Evolutionary conservation across 2,888 invertebrate genomes (phyloP), one percentile per base, ranked within the genome.

Genomic region (Sinelater perroti): DNA sequence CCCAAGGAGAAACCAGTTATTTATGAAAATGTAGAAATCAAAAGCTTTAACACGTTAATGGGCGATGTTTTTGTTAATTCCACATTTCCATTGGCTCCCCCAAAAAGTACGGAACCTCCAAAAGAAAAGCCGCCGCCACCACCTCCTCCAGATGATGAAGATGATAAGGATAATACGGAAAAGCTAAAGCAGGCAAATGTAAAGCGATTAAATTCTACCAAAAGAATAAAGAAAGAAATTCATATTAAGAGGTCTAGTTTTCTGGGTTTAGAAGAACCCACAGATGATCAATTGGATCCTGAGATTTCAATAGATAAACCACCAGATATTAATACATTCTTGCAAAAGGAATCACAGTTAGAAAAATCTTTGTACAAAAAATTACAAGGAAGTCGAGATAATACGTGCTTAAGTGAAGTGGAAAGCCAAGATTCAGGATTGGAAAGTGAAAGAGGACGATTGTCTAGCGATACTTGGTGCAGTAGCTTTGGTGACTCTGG

Each of bases 211-310:
- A 91, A 90, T 70, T 92, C 92, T 8, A 91, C 93, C 1, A 90
- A 91, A 63, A 84, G 92, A 66, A 91, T 93, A 69, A 92, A 91
- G 70, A 91, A 93, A 72, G 93, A 94, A 73, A 83, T 94, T 46
- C 84, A 91, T 6, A 89, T 89, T 71, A 90, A 93, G 71, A 86
- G 93, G 38, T 89, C 91, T 24, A 92, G 91, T 74, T 94, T 94
- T 75, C 82, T 94, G 31, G 93, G 93, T 38, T 87, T 93, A 71
- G 91, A 93, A 69, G 90, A 89, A 46, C 83, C 86, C 68, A 81
- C 81, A 10, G 85, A 87, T 66, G 87, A 89, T 70, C 88, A 89
- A 65, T 79, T 86, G 42, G 88, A 88, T 72, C 84, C 85, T 33
- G 88, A 89, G 72, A 76, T 90, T 28, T 85, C 83, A 1, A 78